These are phyloP conservation scores for Corythornis vintsioides DNA, from an alignment of 2,113 vertebrate genomes.

Conservation along the genomic window DNA sequence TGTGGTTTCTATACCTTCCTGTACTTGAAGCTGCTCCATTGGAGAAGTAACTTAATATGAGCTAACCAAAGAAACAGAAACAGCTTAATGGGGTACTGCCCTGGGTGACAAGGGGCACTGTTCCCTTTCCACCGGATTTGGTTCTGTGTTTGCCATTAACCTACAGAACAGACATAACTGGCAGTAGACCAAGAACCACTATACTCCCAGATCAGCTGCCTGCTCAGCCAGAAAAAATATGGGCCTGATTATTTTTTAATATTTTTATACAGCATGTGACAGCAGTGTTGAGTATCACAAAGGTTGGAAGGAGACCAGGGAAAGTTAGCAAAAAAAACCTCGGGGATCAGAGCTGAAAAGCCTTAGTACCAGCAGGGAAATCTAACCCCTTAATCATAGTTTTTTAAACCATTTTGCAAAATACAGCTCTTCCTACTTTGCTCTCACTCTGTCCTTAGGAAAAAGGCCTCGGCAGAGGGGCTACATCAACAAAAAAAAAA, in stretches of 20 bases:
- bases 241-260: neutral
- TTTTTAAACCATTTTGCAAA: neutral
- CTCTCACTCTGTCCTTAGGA: neutral
- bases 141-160: neutral
- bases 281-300: neutral
- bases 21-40: neutral
- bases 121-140: neutral
- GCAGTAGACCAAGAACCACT: neutral
- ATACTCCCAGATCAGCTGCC: neutral
- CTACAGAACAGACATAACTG: neutral
- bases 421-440: rapidly evolving
- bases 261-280: neutral
- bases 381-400: neutral
- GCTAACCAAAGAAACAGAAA: neutral
- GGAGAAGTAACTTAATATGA: neutral
- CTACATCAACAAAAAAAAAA: neutral
- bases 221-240: neutral
- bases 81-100: neutral
- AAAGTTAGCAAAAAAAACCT: neutral
- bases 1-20: neutral
- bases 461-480: neutral
- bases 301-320: rapidly evolving
- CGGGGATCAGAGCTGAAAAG: neutral
- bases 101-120: too few species aligned
- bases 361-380: neutral